Base-by-base conservation (phyloP, 2,797 vertebrate species). In the Sebastes minor region DNA sequence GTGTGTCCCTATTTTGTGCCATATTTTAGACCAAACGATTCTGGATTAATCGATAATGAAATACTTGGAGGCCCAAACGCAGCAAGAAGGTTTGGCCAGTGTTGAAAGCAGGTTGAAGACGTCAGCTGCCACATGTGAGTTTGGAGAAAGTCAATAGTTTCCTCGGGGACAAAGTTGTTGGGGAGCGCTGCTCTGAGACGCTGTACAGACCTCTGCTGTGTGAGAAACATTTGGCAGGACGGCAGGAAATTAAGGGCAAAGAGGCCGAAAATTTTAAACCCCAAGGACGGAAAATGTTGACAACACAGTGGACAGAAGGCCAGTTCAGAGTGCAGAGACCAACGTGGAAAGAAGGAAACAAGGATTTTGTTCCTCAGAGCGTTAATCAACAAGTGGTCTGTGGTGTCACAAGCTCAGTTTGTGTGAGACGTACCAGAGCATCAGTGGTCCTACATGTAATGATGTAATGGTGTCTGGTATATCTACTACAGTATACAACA, bases 251-350 rank as follows among this genome's bases (percentile, higher is more conserved):
- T 1, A 70, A 38, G 70, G 70, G 74, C 62, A 77, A 88, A 88
- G 73, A 78, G 66, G 63, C 74, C 77, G 63, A 80, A 80, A 7
- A 74, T 33, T 49, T 28, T 4, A 53, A 77, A 55, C 69, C 60
- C 56, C 69, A 80, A 22, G 49, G 78, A 71, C 11, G 83, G 83
- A 90, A 90, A 85, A 76, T 78, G 82, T 86, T 82, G 80, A 86
- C 84, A 67, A n/a, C 73, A 46, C 38, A 67, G 76, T 14, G 66
- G 80, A 86, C 79, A 80, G 28, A 84, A 33, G 70, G 65, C 38
- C 73, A 79, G 69, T 53, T 72, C 66, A 76, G 74, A 52, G 62
- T 13, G 62, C 62, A 82, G 38, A 23, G 46, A 59, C 20, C 27
- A 27, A 57, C 12, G 35, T 42, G 62, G 32, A 69, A 76, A 78